phyloP scores from a whole-genome alignment of 2,888 invertebrate genomes.

The Notodonta ziczac region DNA sequence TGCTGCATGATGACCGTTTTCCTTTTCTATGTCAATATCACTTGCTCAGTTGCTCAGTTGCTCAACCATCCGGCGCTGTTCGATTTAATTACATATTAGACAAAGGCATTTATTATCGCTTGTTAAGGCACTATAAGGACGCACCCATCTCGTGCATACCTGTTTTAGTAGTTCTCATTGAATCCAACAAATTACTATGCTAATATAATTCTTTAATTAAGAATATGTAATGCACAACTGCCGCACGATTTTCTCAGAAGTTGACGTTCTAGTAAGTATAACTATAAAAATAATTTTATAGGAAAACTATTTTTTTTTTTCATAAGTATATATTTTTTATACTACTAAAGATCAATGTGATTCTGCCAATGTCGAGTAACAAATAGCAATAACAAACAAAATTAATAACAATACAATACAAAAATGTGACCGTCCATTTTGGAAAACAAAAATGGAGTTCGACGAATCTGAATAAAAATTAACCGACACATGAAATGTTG shows the following conservation, averaged over 20 bases:
- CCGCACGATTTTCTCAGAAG: not conserved
- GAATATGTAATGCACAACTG: not conserved
- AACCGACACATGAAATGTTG: too few species aligned
- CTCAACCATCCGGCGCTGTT: constrained; percentile 9
- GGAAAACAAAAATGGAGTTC: too few species aligned
- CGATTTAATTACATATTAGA: constrained; percentile 15
- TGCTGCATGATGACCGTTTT: constrained; percentile 6
- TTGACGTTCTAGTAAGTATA: not conserved
- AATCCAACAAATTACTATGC: constrained; percentile 12
- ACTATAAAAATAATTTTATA: too few species aligned
- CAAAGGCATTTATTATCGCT: constrained; percentile 16
- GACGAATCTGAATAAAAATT: too few species aligned
- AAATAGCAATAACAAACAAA: too few species aligned
- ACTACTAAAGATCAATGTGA: too few species aligned
- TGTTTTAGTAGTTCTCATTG: constrained; percentile 21
- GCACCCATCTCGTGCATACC: constrained; percentile 9
- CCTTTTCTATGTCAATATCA: constrained; percentile 17
- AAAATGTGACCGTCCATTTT: too few species aligned
- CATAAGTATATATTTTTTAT: too few species aligned
- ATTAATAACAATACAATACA: too few species aligned
- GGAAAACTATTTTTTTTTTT: too few species aligned
- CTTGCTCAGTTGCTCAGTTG: constrained; percentile 5
- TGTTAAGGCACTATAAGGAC: constrained; percentile 13
- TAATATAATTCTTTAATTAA: constrained; percentile 8
- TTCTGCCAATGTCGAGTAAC: too few species aligned